Base-by-base conservation (phyloP, 92 coral and sea anemone species). In the Pocillopora grandis region DNA sequence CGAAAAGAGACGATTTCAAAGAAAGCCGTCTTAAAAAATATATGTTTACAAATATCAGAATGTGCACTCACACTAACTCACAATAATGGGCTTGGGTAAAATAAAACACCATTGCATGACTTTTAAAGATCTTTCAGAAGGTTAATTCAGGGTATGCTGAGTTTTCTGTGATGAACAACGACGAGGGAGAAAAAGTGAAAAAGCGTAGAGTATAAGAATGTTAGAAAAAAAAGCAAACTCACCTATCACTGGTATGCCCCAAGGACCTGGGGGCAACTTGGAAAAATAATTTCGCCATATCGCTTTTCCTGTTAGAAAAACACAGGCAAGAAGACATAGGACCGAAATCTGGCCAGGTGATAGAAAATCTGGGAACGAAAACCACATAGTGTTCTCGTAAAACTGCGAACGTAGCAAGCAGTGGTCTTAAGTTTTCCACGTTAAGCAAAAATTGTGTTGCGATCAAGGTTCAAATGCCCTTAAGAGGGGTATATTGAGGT, bases 381-480 rank as follows among this genome's bases (percentile, higher is more conserved):
- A 66, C 15, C 86, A 86, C 92, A 89, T 91, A 76, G 82, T 76
- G 59, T 12, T 23, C 3, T 12, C 11, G 35, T 2, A 2, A 93
- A 58, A 6, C 31, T 1, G 31, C 31, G 31, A 27, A 27, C 31
- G 31, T 27, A 27, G 15, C 15, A 27, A 33, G 55, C 35, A 59
- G 55, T 58, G 58, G 71, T 18, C 18, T 35, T 42, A 42, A 42
- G 52, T 42, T 42, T 42, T 42, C 52, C 52, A 42, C 52, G 52
- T 7, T 42, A 7, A 42, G 52, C 52, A 42, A 42, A 42, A 42
- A 42, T 42, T 42, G 52, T 7, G 92, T 81, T 33, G 75, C 27
- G 55, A 95, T 80, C 17, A 78, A 73, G 3, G 95, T 91, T 93
- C 98, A 66, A 89, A 91, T 2, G 92, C 93, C 10, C 90, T 95